Conservation (phyloP, 2,113 vertebrate genomes). For the Seriola aureovittata region DNA sequence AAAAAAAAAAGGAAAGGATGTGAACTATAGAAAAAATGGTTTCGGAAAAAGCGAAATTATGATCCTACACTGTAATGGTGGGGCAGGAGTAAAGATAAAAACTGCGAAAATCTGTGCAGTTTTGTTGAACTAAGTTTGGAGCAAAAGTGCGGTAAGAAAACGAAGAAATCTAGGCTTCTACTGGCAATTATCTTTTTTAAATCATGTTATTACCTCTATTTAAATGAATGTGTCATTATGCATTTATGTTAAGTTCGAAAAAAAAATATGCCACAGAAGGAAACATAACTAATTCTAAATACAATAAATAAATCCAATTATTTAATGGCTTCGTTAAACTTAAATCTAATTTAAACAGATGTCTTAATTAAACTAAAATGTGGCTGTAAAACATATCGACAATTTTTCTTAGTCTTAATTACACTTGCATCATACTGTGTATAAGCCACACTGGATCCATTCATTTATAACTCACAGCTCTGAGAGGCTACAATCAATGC, state of each 20-base stretch:
- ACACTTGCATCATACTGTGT: conserved; percentile 20
- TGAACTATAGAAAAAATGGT: background rate
- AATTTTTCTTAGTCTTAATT: conserved; percentile 38
- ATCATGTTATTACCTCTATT: background rate
- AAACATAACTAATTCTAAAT: background rate
- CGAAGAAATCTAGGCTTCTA: background rate
- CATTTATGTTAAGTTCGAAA: too few species aligned
- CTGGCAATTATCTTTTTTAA: background rate
- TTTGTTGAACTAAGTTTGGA: background rate
- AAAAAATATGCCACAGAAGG: background rate
- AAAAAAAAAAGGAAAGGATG: background rate
- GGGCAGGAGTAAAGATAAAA: background rate
- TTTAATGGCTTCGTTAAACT: conserved; percentile 5
- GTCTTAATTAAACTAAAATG: conserved; percentile 16
- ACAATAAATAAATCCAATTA: background rate
- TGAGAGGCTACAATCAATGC: too few species aligned
- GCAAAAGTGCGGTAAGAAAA: background rate
- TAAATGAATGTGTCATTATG: background rate
- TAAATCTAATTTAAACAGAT: background rate
- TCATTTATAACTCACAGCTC: conserved; percentile 31
- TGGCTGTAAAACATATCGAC: conserved; percentile 2
- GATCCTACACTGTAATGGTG: background rate
- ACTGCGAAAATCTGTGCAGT: background rate
- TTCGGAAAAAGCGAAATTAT: background rate
- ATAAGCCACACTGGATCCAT: conserved; percentile 38